These are phyloP conservation scores for Tholera decimalis DNA, from an alignment of 2,888 invertebrate genomes.

Conservation along the genomic window DNA sequence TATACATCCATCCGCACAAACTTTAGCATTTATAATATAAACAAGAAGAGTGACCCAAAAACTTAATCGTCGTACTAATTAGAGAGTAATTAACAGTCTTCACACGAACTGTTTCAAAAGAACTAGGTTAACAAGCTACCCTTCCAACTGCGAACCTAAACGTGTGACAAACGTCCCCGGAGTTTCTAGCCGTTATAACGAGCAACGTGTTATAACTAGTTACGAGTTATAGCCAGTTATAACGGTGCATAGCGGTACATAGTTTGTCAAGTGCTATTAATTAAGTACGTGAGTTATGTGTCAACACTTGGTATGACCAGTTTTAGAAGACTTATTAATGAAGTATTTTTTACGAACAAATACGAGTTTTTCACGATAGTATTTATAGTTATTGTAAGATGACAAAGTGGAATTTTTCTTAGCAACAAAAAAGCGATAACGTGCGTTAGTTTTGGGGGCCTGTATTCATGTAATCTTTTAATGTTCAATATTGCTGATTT, in stretches of 20 bases:
- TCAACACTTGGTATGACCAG: slow-evolving; percentile 9
- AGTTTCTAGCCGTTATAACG: too few species aligned
- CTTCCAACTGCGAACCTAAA: slow-evolving; percentile 7
- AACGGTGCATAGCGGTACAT: slow-evolving; percentile 15
- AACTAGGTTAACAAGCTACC: slow-evolving; percentile 47
- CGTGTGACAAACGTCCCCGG: slow-evolving; percentile 21
- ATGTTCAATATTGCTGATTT: too few species aligned
- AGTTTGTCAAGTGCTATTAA: slow-evolving; percentile 26
- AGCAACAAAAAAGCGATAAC: too few species aligned
- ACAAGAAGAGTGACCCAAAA: slow-evolving; percentile 8
- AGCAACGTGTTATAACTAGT: neutral
- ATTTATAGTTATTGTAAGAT: too few species aligned
- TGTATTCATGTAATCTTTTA: too few species aligned
- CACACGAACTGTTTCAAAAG: slow-evolving; percentile 17
- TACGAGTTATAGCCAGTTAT: neutral
- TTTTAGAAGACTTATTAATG: neutral
- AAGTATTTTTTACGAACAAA: neutral
- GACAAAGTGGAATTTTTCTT: too few species aligned
- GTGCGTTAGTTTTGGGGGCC: too few species aligned
- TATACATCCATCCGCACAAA: too few species aligned
- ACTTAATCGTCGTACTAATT: slow-evolving; percentile 31
- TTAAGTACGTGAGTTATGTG: slow-evolving; percentile 22
- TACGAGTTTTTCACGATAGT: too few species aligned
- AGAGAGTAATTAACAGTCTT: slow-evolving; percentile 40
- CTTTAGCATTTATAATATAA: too few species aligned